These are phyloP conservation scores for Manacus vitellinus DNA, from an alignment of 2,113 vertebrate genomes.

Conservation along the genomic window DNA sequence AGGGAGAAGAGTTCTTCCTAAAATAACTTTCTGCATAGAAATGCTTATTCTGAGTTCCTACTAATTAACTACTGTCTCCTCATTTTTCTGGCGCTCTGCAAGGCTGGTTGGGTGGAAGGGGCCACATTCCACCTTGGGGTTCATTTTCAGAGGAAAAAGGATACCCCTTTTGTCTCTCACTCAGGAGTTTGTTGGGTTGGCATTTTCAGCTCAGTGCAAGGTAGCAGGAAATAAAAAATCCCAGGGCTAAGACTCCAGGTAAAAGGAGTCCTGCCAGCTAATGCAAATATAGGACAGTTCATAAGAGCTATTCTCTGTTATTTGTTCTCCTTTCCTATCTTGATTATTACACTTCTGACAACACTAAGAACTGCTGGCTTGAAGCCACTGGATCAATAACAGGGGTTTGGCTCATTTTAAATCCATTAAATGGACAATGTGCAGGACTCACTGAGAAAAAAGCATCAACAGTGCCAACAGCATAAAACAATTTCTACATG, in stretches of 20 bases:
- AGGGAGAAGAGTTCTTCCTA: constrained; percentile 5
- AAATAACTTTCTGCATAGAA: not conserved
- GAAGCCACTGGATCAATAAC: not conserved
- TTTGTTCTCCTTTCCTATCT: not conserved
- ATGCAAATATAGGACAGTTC: not conserved
- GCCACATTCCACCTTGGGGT: rapidly evolving
- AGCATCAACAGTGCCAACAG: not conserved
- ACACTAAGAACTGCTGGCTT: not conserved
- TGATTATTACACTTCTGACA: not conserved
- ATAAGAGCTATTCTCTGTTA: not conserved
- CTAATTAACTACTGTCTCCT: not conserved
- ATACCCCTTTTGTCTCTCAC: rapidly evolving
- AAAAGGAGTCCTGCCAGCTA: not conserved
- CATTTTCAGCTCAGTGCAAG: not conserved
- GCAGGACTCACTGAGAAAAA: not conserved
- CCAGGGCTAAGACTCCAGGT: not conserved
- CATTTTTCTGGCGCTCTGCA: not conserved
- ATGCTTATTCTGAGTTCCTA: not conserved
- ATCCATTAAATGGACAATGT: not conserved
- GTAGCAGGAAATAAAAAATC: not conserved
- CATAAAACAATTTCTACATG: not conserved
- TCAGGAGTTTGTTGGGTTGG: not conserved
- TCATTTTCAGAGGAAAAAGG: not conserved
- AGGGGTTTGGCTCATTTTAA: not conserved
- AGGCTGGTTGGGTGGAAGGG: not conserved